These are phyloP conservation scores for Pogonophryne albipinna DNA, from an alignment of 2,797 vertebrate genomes.

Conservation along the genomic window DNA sequence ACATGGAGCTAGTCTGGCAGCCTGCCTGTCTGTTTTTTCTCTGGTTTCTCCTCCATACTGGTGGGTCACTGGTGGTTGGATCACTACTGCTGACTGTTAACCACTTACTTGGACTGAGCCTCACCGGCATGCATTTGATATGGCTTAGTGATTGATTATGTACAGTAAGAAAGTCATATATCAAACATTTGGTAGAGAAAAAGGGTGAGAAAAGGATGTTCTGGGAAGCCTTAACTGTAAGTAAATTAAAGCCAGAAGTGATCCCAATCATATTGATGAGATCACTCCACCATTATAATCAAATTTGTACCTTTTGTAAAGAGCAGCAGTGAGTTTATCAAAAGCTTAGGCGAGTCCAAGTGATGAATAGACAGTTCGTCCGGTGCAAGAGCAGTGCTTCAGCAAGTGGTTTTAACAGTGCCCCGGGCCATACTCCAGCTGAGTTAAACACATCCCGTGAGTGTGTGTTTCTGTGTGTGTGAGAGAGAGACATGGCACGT, in stretches of 20 bases:
- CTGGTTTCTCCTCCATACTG: conserved; percentile 61
- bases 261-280: conserved; percentile 4
- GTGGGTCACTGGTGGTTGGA: conserved; percentile 78
- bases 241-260: conserved; percentile 6
- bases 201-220: conserved; percentile 29
- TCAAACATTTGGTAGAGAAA: conserved; percentile 54
- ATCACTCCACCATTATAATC: background rate
- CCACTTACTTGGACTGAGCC: conserved; percentile 65
- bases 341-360: conserved; percentile 51
- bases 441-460: conserved; percentile 78
- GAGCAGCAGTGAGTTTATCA: conserved; percentile 58
- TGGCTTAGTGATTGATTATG: conserved; percentile 69
- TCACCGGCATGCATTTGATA: conserved; percentile 64
- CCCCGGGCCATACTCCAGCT: conserved; percentile 73
- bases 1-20: conserved; percentile 67
- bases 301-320: conserved; percentile 26
- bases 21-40: conserved; percentile 69
- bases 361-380: conserved; percentile 73
- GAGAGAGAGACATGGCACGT: conserved; percentile 67
- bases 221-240: conserved; percentile 8
- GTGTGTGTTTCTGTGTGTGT: conserved; percentile 36
- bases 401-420: conserved; percentile 73
- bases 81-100: conserved; percentile 68
- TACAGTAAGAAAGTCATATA: conserved; percentile 65
- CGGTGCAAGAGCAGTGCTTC: conserved; percentile 49